These are phyloP conservation scores for Rotaria macrura DNA, from an alignment of 2,888 invertebrate genomes.

Conservation along the genomic window DNA sequence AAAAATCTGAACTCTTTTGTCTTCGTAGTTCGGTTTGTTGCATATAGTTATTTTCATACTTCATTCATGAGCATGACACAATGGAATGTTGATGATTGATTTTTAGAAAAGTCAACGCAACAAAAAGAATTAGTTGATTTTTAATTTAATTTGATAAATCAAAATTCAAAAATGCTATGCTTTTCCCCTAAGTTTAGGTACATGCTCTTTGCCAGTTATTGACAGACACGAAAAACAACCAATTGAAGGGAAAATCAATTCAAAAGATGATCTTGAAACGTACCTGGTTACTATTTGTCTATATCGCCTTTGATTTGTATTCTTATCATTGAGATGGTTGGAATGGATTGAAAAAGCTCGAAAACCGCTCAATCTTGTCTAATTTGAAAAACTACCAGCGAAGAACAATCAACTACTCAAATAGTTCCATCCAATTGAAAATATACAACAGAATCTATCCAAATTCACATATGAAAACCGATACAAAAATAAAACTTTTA, in stretches of 20 bases:
- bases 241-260: background rate
- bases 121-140: too few relatives aligned
- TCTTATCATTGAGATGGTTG: background rate
- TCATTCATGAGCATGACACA: too few relatives aligned
- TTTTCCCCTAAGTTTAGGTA: background rate
- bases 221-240: background rate
- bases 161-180: too few relatives aligned
- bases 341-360: background rate
- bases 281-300: background rate
- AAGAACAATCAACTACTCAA: background rate
- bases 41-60: too few relatives aligned
- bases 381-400: background rate
- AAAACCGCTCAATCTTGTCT: background rate
- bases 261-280: conserved; percentile 17
- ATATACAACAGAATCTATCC: background rate
- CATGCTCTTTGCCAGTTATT: background rate
- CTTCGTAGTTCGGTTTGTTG: too few relatives aligned
- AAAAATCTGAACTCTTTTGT: too few relatives aligned
- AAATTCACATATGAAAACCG: background rate
- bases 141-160: too few relatives aligned
- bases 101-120: too few relatives aligned
- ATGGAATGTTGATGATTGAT: too few relatives aligned
- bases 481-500: background rate
- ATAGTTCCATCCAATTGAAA: background rate
- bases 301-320: background rate